Evolutionary conservation across 2,888 invertebrate species (phyloP).

Genomic region (Theodoxus fluviatilis): DNA sequence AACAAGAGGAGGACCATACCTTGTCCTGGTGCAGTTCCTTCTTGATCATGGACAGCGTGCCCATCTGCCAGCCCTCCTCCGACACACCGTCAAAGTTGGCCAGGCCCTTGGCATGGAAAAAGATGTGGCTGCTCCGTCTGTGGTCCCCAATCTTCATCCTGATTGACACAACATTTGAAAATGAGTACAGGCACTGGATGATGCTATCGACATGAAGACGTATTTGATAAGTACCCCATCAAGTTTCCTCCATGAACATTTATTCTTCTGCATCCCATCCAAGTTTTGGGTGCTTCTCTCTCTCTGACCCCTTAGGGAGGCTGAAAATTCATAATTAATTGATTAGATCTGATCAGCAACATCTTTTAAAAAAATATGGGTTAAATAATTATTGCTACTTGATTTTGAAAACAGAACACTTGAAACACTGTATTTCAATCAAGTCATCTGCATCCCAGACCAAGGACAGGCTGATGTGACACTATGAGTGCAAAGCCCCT

Average conservation of each 20-base stretch:
- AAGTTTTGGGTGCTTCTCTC: no score
- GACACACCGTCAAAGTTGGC: constrained; percentile 36
- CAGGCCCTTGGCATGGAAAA: constrained; percentile 41
- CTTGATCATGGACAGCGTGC: constrained; percentile 38
- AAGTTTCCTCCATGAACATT: no score
- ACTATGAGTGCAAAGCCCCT: background rate
- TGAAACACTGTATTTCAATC: background rate
- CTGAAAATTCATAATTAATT: no score
- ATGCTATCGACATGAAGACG: no score
- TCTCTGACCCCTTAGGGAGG: no score
- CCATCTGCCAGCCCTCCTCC: constrained; percentile 43
- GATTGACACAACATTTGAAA: no score
- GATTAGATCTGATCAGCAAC: no score
- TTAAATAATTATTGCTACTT: no score
- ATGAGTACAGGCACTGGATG: no score
- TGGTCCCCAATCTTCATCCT: constrained; percentile 37
- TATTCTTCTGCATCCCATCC: no score
- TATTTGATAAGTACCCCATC: no score
- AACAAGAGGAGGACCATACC: constrained; percentile 29
- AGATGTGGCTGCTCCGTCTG: constrained; percentile 31
- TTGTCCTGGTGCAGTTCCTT: constrained; percentile 37
- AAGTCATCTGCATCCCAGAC: background rate
- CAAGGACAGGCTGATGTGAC: background rate
- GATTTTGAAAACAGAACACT: background rate
- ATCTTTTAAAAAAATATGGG: no score